These are phyloP conservation scores for Trichonephila clavata DNA, from an alignment of 1,140 invertebrate genomes.

Conservation along the genomic window DNA sequence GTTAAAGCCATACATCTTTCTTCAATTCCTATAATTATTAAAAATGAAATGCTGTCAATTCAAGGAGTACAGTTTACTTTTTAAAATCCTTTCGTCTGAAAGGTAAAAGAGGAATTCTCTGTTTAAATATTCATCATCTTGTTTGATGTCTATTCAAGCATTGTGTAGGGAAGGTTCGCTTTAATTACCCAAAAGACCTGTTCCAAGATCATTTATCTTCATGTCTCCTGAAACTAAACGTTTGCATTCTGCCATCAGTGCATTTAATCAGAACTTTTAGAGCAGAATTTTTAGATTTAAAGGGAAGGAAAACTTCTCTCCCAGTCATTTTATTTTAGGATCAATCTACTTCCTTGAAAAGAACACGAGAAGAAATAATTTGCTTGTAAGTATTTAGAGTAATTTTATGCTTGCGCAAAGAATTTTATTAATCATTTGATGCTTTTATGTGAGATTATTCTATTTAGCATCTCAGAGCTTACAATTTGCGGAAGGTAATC, in stretches of 20 bases:
- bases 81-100: background rate
- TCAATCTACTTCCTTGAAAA: background rate
- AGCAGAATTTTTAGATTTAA: no score
- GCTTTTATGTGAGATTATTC: background rate
- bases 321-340: background rate
- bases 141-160: slow-evolving; percentile 36
- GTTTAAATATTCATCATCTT: slow-evolving; percentile 42
- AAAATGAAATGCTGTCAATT: background rate
- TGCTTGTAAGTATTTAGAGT: background rate
- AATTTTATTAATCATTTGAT: background rate
- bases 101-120: background rate
- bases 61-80: background rate
- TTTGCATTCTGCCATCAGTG: slow-evolving; percentile 31
- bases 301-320: no score
- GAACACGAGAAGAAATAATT: background rate
- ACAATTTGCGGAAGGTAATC: background rate
- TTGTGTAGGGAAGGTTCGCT: background rate
- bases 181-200: slow-evolving; percentile 61
- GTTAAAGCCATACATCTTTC: no score
- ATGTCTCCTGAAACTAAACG: slow-evolving; percentile 39
- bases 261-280: slow-evolving; percentile 12
- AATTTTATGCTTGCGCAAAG: background rate
- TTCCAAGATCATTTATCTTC: slow-evolving; percentile 36
- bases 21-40: background rate
- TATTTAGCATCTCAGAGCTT: background rate